A percentile compares a stretch with the other conserved stretches of the same genome.
These are phyloP conservation scores for Leucopsar rothschildi DNA, from an alignment of 2,113 vertebrate species.

Conservation along the genomic window DNA sequence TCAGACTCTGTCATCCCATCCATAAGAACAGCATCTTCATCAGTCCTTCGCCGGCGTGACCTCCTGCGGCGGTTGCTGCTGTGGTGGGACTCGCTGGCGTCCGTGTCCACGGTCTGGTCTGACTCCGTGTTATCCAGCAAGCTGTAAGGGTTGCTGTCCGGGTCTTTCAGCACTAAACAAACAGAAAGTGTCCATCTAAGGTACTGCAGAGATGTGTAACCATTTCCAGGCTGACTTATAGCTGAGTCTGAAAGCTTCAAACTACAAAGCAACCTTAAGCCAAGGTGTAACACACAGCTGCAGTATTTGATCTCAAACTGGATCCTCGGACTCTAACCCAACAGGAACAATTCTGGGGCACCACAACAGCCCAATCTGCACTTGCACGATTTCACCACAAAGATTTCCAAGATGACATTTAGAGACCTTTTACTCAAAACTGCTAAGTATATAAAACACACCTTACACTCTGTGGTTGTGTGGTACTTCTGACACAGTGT, in stretches of 20 bases:
- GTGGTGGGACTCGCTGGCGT: conserved; percentile 92
- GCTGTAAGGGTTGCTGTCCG: conserved; percentile 89
- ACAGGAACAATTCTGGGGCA: background rate
- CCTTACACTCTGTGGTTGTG: background rate
- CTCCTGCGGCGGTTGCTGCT: conserved; percentile 88
- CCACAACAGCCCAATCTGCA: background rate
- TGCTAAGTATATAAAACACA: background rate
- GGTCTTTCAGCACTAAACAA: conserved; percentile 83
- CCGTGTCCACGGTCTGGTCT: conserved; percentile 95
- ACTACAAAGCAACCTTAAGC: background rate
- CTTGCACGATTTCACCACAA: background rate
- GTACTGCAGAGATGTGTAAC: background rate
- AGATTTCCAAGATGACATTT: background rate
- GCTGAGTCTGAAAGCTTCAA: background rate
- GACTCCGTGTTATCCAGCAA: conserved; percentile 93
- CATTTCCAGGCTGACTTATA: background rate
- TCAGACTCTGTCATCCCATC: conserved; percentile 97
- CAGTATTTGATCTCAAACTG: background rate
- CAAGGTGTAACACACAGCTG: background rate
- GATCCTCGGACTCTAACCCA: background rate
- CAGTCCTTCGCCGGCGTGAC: conserved; percentile 92
- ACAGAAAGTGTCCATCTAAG: conserved; percentile 33
- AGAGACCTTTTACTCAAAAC: background rate
- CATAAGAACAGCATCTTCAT: conserved; percentile 92
- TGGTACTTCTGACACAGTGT: background rate